Conservation (phyloP, 92 coral and sea anemone species). For the Epizoanthus illoricatus region DNA sequence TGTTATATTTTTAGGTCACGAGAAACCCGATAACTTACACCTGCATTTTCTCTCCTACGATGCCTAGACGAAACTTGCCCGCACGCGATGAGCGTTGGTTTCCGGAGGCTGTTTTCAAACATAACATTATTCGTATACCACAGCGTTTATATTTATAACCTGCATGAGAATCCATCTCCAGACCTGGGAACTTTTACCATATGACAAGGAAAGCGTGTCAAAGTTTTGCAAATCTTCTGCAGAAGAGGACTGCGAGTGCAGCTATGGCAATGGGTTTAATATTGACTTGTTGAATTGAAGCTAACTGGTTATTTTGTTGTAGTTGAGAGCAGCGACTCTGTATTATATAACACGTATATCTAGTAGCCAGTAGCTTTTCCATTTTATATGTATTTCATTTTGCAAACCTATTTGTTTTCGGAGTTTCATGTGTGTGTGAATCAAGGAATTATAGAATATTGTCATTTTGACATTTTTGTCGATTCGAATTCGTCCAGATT, state of each 20-base stretch:
- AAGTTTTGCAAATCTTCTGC: neutral
- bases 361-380: conserved; percentile 30
- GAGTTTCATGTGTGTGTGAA: neutral
- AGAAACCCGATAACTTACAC: conserved; percentile 9
- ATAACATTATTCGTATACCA: conserved; percentile 1
- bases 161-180: conserved; percentile 6
- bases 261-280: no score
- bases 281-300: no score
- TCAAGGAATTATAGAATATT: neutral
- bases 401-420: neutral
- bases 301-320: no score
- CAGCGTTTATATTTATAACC: conserved; percentile 17
- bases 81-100: conserved; percentile 47
- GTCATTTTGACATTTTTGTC: no score
- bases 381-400: conserved; percentile 12
- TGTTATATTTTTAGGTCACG: neutral
- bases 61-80: conserved; percentile 32
- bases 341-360: neutral
- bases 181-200: neutral
- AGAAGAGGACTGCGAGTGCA: neutral
- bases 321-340: no score
- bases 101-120: conserved; percentile 38
- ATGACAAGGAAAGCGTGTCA: neutral
- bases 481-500: no score
- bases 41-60: conserved; percentile 25